Base-by-base conservation (phyloP, 1,140 invertebrate species). In the Ephestia elutella region DNA sequence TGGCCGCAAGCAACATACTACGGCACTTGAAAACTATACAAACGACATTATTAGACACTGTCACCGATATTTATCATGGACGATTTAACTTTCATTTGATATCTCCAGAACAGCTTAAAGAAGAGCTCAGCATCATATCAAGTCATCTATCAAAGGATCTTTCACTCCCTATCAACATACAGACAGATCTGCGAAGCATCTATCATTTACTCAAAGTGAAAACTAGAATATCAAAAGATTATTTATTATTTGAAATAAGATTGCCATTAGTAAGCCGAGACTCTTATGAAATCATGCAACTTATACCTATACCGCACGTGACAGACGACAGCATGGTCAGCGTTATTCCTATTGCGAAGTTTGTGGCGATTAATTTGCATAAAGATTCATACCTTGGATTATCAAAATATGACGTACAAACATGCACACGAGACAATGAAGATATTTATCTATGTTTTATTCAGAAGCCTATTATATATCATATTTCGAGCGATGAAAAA, bases 181-280 rank as follows among this genome's bases (percentile, higher is more conserved):
- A 49, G n/a, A 49, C 48, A 49, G n/a, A 49, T 49, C 7, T 49
- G 15, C 13, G 15, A 49, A 65, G 32, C 58, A 49, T 65, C 5
- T 65, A 66, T 35, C 2, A 49, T 10, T 21, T 66, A 18, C 30
- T 66, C 5, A 57, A 25, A 49, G 21, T 66, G 10, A 66, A 49
- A 38, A 54, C 59, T 48, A 67, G 57, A 48, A 51, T 62, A 15
- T 21, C 53, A 19, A n/a, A 57, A 18, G n/a, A 62, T 13, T 60
- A 64, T 20, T 9, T 68, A 1, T 57, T 68, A 9, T 62, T 68
- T 44, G 62, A 68, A 28, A 64, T 68, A 35, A 44, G n/a, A 20
- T 32, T 68, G 10, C 62, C 62, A 5, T 57, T 68, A 54, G 48
- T 55, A 7, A 64, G 51, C 15, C 18, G 59, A 51, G 66, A 68